Evolutionary conservation across 2,888 invertebrate genomes (phyloP), one percentile per base, ranked within the genome.

Genomic region (Amphimallon solstitiale): DNA sequence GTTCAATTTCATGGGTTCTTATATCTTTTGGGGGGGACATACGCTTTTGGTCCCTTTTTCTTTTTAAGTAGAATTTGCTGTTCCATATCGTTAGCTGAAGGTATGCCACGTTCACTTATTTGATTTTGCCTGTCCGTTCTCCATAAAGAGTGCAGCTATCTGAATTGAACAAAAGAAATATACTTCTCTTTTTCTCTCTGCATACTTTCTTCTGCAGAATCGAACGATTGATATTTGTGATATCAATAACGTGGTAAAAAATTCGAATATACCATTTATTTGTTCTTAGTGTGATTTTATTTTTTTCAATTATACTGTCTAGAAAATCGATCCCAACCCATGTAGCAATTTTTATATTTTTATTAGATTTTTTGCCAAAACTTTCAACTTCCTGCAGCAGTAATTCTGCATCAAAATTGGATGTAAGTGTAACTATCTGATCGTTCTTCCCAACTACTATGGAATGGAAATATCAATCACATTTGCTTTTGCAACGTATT

Each of bases 401-500:
- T 12, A 49, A 0, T 23, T 54, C 29, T 21, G 68, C 71, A 23
- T 40, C 52, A 68, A 70, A 74, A 14, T 70, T 72, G 19, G 75
- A 75, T 21, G 70, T 43, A n/a, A 76, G 63, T 46, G 45, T 68
- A 10, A 78, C 76, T 29, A 40, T 60, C 73, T 70, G 60, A 23
- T 72, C 72, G 51, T 74, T 71, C 52, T 71, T 73, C 68, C 72
- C 70, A 21, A 69, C 59, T 49, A 75, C 71, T 37, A 45, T 62
- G 19, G 70, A 56, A 45, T 62, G 19, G 70, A 56, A 12, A 75
- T 52, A 37, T 71, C 68, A 52, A 67, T 64, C 10, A 67, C 73
- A 54, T 75, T 68, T 61, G 67, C 61, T 43, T 66, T 59, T 38
- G 71, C 65, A 23, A 75, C 70, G 70, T 68, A 73, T 71, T 76